These are phyloP conservation scores for Pterostichus niger DNA, from an alignment of 2,888 invertebrate genomes.

Conservation along the genomic window DNA sequence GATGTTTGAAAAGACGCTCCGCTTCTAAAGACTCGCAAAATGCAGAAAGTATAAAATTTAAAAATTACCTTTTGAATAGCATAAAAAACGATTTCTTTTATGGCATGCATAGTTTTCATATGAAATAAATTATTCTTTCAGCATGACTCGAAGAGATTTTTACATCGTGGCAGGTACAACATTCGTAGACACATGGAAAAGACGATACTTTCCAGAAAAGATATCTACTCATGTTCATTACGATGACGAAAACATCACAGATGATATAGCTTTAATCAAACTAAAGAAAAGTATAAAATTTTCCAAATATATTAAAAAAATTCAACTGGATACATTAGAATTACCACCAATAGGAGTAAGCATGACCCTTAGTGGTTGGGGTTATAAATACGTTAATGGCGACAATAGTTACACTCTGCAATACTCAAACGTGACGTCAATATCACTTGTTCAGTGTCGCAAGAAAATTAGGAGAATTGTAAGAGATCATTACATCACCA, in stretches of 20 bases:
- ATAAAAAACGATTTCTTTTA: too few species aligned
- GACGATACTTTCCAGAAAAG: background rate
- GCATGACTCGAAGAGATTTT: background rate
- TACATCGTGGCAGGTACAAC: background rate
- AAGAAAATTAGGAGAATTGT: slow-evolving; percentile 1
- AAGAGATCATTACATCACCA: background rate
- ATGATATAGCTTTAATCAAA: slow-evolving; percentile 7
- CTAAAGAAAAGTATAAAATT: slow-evolving; percentile 11
- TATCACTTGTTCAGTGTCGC: background rate
- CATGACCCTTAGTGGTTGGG: slow-evolving; percentile 1
- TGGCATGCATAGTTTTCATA: too few species aligned
- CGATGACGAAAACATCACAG: background rate
- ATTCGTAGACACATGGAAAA: background rate
- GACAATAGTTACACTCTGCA: background rate
- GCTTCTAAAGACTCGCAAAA: too few species aligned
- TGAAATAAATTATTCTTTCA: background rate
- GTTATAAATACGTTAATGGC: background rate
- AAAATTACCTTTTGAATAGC: too few species aligned
- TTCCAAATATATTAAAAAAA: background rate
- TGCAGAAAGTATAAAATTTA: too few species aligned
- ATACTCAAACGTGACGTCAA: background rate
- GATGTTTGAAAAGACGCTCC: too few species aligned
- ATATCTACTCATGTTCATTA: background rate
- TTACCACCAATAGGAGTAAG: background rate
- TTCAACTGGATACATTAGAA: background rate